phyloP scores from a whole-genome alignment of 1,140 invertebrate genomes.

The Aphidius ervi region DNA sequence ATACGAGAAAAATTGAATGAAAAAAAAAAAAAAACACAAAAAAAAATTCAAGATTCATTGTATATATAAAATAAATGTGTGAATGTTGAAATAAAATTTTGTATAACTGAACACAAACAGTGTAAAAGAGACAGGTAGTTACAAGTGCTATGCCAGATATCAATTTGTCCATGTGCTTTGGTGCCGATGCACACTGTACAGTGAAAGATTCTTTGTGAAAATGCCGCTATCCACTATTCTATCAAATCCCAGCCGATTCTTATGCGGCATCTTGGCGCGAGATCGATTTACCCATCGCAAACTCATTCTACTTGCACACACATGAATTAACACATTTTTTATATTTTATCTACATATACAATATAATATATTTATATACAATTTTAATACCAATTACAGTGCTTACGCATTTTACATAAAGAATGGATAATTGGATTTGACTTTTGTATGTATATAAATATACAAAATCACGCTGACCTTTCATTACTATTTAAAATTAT shows the following conservation, averaged over 20 bases:
- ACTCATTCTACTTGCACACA: neutral
- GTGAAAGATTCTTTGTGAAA: constrained; percentile 48
- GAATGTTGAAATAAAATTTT: too few relatives aligned
- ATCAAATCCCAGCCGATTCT: constrained; percentile 35
- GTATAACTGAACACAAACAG: neutral
- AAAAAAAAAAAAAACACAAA: too few relatives aligned
- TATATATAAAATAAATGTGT: too few relatives aligned
- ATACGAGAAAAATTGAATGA: too few relatives aligned
- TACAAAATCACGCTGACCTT: neutral
- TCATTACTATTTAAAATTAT: neutral
- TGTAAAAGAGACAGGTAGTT: constrained; percentile 22
- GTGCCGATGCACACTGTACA: constrained; percentile 29
- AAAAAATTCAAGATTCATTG: too few relatives aligned
- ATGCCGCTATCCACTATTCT: constrained; percentile 49
- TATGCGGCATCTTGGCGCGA: constrained; percentile 21
- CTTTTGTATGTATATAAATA: constrained; percentile 6
- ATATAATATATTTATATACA: too few relatives aligned
- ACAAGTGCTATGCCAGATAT: constrained; percentile 48
- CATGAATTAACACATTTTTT: too few relatives aligned
- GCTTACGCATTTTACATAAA: constrained; percentile 16
- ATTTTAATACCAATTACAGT: constrained; percentile 42
- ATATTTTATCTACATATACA: too few relatives aligned
- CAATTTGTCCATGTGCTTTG: constrained; percentile 45
- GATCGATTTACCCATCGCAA: constrained; percentile 45
- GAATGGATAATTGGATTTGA: constrained; percentile 29